These are phyloP conservation scores for Pitta sordida DNA, from an alignment of 2,113 vertebrate species.

Conservation along the genomic window DNA sequence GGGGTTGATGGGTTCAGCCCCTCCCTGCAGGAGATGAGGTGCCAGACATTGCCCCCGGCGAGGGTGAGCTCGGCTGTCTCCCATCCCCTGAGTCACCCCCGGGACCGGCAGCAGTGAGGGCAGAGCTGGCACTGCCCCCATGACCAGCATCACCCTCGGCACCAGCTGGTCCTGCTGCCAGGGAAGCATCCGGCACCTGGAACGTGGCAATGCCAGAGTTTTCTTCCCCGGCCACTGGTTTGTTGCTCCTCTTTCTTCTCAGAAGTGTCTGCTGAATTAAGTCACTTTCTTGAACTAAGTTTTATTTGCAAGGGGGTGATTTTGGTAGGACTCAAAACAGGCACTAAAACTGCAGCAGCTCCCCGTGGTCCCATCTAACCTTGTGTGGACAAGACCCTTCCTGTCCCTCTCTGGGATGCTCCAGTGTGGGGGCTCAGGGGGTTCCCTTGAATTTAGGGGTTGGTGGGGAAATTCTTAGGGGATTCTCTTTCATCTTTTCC, in stretches of 20 bases:
- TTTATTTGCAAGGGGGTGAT: background rate
- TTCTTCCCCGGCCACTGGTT: background rate
- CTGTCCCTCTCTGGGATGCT: too few species aligned
- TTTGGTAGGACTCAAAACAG: background rate
- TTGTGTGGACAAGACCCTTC: fast-evolving
- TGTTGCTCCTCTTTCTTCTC: background rate
- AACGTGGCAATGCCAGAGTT: background rate
- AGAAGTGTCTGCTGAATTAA: too few species aligned
- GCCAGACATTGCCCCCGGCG: background rate
- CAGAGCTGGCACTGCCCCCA: background rate
- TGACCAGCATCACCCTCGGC: fast-evolving
- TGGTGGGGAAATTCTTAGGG: background rate
- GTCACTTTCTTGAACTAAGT: background rate
- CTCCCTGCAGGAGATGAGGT: background rate
- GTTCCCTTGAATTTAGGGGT: background rate
- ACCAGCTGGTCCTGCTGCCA: fast-evolving
- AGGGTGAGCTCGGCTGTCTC: background rate
- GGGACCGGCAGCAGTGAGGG: background rate
- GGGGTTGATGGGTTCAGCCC: background rate
- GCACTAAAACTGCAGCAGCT: background rate
- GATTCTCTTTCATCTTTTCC: background rate
- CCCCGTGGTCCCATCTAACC: fast-evolving
- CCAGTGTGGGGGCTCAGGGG: fast-evolving
- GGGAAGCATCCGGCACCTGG: background rate
- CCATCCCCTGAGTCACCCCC: background rate